Conservation (phyloP, 2,888 invertebrate genomes). For the Kryphioiulus occultus region DNA sequence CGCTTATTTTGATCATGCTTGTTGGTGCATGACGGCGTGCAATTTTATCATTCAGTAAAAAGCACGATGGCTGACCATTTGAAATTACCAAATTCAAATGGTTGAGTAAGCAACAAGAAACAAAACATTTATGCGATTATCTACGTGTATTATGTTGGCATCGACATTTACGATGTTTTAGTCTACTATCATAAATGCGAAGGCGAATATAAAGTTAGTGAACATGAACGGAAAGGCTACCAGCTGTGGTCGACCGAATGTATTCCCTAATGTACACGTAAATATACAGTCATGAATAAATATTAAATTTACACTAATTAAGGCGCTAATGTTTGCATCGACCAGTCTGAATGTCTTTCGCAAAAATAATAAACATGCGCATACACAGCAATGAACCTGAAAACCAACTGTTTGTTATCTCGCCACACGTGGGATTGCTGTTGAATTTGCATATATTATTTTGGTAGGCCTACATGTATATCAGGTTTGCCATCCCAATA, state of each 20-base stretch:
- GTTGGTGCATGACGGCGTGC: background rate
- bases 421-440: background rate
- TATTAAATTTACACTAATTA: slow-evolving; percentile 16
- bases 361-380: background rate
- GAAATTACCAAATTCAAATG: background rate
- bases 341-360: background rate
- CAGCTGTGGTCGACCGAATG: slow-evolving; percentile 12
- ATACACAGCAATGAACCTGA: background rate
- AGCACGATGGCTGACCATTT: background rate
- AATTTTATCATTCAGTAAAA: background rate
- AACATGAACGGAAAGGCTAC: slow-evolving; percentile 21
- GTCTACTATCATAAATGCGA: background rate
- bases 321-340: background rate
- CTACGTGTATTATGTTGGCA: background rate
- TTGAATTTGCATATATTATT: background rate
- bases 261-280: background rate
- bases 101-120: background rate
- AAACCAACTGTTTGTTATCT: background rate
- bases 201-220: background rate
- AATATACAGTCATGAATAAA: background rate
- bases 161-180: background rate
- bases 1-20: background rate
- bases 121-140: background rate
- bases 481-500: background rate
- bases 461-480: background rate